Percentiles rank a stretch among this genome's conserved stretches.
phyloP scores from a whole-genome alignment of 2,888 invertebrate genomes.

The Ochropleura leucogaster region DNA sequence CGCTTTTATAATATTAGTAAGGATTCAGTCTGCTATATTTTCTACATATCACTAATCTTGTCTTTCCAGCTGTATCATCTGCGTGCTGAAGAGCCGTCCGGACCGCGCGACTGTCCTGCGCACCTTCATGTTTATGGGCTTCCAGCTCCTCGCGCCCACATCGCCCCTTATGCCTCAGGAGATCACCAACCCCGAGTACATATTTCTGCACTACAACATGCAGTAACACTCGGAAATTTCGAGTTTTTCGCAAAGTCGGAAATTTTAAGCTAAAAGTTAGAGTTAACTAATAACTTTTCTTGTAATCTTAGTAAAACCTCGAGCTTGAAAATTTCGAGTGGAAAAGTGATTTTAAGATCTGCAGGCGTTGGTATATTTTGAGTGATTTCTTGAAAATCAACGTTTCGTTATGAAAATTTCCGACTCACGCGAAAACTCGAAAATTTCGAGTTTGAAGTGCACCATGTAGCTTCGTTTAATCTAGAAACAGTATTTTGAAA shows the following conservation, averaged over 20 bases:
- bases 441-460: conserved; percentile 57
- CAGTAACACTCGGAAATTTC: conserved; percentile 73
- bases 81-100: conserved; percentile 95
- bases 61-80: conserved; percentile 89
- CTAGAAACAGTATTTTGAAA: conserved; percentile 70
- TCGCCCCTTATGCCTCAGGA: conserved; percentile 89
- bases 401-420: conserved; percentile 42
- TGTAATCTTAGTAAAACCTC: conserved; percentile 42
- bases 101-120: conserved; percentile 97
- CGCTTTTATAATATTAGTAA: too few species aligned
- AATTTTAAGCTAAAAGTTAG: conserved; percentile 38
- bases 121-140: conserved; percentile 99
- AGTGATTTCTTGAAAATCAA: conserved; percentile 8
- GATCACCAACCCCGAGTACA: conserved; percentile 91
- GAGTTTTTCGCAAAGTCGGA: conserved; percentile 59
- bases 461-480: conserved; percentile 63
- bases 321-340: conserved; percentile 56
- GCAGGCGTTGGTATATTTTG: conserved; percentile 36
- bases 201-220: conserved; percentile 89
- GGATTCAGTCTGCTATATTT: too few species aligned
- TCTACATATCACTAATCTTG: neutral
- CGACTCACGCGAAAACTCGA: conserved; percentile 51
- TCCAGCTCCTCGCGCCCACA: conserved; percentile 96
- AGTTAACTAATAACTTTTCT: conserved; percentile 25
- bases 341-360: conserved; percentile 22